These are phyloP conservation scores for Enoplosus armatus DNA, from an alignment of 2,797 vertebrate species.

Conservation along the genomic window DNA sequence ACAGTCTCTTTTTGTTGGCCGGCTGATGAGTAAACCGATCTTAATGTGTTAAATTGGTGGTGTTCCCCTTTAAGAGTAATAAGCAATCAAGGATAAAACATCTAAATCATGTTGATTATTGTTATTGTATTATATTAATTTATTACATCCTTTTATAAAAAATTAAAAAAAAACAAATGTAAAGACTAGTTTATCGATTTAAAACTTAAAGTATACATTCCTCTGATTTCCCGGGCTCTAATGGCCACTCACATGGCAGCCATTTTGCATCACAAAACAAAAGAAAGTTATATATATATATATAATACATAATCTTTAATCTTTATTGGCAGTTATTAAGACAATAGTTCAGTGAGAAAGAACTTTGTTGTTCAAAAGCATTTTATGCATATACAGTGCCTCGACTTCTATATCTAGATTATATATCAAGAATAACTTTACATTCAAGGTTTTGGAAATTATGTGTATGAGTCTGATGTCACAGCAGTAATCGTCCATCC, in stretches of 20 bases:
- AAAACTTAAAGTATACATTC: not conserved
- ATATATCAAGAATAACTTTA: not conserved
- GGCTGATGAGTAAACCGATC: not conserved
- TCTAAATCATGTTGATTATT: not conserved
- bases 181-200: not conserved
- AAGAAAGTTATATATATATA: too few relatives aligned
- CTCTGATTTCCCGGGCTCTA: not conserved
- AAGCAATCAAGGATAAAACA: not conserved
- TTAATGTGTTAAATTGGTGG: not conserved
- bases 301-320: too few relatives aligned
- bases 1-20: not conserved
- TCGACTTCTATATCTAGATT: not conserved
- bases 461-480: not conserved
- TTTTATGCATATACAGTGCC: too few relatives aligned
- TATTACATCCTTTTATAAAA: not conserved
- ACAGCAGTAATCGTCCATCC: not conserved
- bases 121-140: too few relatives aligned
- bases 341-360: constrained; percentile 7
- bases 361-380: not conserved
- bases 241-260: not conserved
- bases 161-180: not conserved
- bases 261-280: not conserved
- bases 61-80: not conserved
- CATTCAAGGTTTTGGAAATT: not conserved
- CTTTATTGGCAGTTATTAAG: too few relatives aligned